Percentiles rank a stretch among this genome's conserved stretches.
phyloP scores from a whole-genome alignment of 35 echinoderm and acorn worm species.

The Heliocidaris erythrogramma region DNA sequence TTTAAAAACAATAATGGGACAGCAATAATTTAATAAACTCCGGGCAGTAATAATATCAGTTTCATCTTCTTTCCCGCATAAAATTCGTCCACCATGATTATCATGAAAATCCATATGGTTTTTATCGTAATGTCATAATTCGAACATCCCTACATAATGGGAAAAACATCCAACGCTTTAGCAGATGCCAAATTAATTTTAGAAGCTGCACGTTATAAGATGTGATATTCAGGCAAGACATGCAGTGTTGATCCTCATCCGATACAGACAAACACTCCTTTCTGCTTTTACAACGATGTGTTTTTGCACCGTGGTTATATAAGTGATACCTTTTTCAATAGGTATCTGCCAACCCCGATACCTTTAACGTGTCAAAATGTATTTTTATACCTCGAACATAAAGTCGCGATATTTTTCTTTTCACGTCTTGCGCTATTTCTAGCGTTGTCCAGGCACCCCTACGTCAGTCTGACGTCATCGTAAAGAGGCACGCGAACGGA shows the following conservation, averaged over 20 bases:
- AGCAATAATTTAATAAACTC: neutral
- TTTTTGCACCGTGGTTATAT: neutral
- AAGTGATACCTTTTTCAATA: neutral
- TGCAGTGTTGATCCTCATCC: neutral
- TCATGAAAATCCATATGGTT: neutral
- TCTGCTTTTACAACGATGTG: too few relatives aligned
- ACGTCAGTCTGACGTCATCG: constrained; percentile 43
- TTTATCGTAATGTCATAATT: neutral
- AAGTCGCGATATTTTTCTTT: constrained; percentile 47
- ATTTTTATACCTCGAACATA: constrained; percentile 33
- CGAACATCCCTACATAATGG: neutral
- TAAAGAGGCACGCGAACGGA: constrained; percentile 31
- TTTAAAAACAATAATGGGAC: neutral
- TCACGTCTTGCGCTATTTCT: constrained; percentile 39
- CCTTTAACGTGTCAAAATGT: constrained; percentile 3
- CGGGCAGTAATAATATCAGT: neutral
- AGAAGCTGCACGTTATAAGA: neutral
- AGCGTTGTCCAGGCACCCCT: constrained; percentile 21
- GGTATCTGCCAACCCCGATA: neutral
- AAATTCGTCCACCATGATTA: neutral
- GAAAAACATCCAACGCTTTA: neutral
- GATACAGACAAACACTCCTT: neutral
- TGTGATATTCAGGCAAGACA: neutral
- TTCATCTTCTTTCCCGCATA: neutral
- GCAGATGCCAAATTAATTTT: neutral